These are phyloP conservation scores for Turdus rufiventris DNA, from an alignment of 2,113 vertebrate genomes.

Conservation along the genomic window DNA sequence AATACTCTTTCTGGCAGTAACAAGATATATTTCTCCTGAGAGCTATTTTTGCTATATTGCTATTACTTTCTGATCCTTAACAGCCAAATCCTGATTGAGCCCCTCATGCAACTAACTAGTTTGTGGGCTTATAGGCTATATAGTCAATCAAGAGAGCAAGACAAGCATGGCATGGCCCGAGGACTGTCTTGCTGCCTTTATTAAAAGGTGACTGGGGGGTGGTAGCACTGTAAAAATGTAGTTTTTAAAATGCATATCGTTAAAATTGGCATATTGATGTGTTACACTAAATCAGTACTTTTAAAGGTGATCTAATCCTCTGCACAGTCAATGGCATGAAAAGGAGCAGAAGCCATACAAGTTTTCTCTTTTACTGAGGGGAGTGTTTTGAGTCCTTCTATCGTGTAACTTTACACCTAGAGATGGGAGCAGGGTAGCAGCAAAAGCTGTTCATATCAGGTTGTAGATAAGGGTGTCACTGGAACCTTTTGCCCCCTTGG, in stretches of 20 bases:
- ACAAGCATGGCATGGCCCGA: not conserved
- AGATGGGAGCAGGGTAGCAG: constrained; percentile 42
- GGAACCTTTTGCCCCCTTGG: constrained; percentile 46
- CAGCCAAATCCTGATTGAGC: not conserved
- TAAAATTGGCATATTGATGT: not conserved
- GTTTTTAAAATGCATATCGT: not conserved
- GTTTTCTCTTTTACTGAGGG: not conserved
- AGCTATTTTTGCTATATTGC: constrained; percentile 34
- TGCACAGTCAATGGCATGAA: not conserved
- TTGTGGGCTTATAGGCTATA: not conserved
- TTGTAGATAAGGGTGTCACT: constrained; percentile 54
- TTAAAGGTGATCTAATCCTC: not conserved
- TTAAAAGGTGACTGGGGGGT: not conserved
- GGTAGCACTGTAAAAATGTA: not conserved
- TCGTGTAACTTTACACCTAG: constrained; percentile 20
- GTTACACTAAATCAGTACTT: not conserved
- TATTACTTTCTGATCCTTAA: constrained; percentile 42
- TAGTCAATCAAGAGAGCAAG: not conserved
- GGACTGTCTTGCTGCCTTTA: not conserved
- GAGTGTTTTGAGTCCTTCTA: not conserved
- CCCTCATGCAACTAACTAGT: not conserved
- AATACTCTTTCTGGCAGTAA: constrained; percentile 34
- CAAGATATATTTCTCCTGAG: constrained; percentile 25
- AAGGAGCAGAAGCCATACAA: not conserved
- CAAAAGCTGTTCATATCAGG: constrained; percentile 39